Evolutionary conservation across 2,888 invertebrate species (phyloP).

Genomic region (Troglohyphantes excavatus): DNA sequence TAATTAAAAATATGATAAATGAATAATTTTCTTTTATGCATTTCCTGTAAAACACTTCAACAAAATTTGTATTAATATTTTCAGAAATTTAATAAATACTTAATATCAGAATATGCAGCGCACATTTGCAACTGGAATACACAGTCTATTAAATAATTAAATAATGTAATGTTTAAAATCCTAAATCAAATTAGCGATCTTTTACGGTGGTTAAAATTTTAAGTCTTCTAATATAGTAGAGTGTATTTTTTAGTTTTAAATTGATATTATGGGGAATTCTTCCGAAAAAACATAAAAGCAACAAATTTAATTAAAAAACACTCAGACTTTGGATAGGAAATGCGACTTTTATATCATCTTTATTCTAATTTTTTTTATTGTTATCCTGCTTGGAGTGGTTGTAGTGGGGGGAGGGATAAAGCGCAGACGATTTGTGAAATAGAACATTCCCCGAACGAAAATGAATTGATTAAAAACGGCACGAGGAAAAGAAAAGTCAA

Average conservation of each 20-base stretch:
- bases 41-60: no score
- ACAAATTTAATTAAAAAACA: conserved; percentile 55
- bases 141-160: not conserved
- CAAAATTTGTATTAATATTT: no score
- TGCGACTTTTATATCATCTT: conserved; percentile 10
- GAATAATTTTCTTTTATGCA: no score
- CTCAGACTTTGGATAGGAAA: conserved; percentile 38
- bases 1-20: no score
- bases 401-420: not conserved
- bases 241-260: not conserved
- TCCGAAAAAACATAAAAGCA: not conserved
- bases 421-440: not conserved
- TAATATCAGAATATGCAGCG: no score
- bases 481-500: conserved; percentile 51
- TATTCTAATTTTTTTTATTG: conserved; percentile 17
- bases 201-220: not conserved
- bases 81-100: no score
- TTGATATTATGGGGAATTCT: not conserved
- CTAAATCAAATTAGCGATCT: not conserved
- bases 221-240: not conserved
- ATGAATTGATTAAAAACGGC: conserved; percentile 55
- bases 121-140: no score
- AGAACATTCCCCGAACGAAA: conserved; percentile 28
- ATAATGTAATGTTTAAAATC: not conserved
- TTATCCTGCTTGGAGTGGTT: not conserved